A percentile compares a stretch with the other conserved stretches of the same genome.
Evolutionary conservation across 2,797 vertebrate genomes (phyloP).

Genomic region (Oophaga sylvatica): DNA sequence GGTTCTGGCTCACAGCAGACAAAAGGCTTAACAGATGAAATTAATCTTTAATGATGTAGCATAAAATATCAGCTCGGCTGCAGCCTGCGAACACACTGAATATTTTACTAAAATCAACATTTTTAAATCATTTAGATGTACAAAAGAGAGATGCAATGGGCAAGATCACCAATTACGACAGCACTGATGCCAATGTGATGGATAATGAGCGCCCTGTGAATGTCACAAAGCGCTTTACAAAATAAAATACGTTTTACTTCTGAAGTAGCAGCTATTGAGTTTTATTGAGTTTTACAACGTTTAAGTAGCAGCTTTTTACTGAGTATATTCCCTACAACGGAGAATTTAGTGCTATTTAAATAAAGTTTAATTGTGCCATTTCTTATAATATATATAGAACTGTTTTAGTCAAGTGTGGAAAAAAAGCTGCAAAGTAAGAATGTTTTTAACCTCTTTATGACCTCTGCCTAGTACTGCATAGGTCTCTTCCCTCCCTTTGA

Average conservation of each 20-base stretch:
- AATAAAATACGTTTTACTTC: not conserved
- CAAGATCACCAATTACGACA: slow-evolving; percentile 12
- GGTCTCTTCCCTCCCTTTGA: too few species aligned
- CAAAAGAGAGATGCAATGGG: slow-evolving; percentile 12
- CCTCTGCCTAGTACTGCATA: too few species aligned
- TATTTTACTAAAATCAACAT: slow-evolving; percentile 41
- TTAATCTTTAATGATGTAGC: slow-evolving; percentile 25
- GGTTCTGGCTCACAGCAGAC: slow-evolving; percentile 18
- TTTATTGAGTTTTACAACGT: not conserved
- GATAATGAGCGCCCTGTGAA: not conserved
- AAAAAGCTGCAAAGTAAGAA: too few species aligned
- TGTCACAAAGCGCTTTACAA: not conserved
- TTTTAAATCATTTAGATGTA: slow-evolving; percentile 38
- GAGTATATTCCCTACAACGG: not conserved
- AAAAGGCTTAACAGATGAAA: slow-evolving; percentile 18
- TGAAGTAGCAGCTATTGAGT: not conserved
- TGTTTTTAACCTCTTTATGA: too few species aligned
- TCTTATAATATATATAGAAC: not conserved
- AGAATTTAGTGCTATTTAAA: not conserved
- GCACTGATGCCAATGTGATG: not conserved
- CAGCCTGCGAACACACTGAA: slow-evolving; percentile 5
- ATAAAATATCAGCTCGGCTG: slow-evolving; percentile 34
- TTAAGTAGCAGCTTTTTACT: not conserved
- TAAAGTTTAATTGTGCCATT: not conserved
- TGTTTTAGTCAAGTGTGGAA: too few species aligned